These are phyloP conservation scores for Trypoxylon attenuatum DNA, from an alignment of 2,888 invertebrate genomes.

Conservation along the genomic window DNA sequence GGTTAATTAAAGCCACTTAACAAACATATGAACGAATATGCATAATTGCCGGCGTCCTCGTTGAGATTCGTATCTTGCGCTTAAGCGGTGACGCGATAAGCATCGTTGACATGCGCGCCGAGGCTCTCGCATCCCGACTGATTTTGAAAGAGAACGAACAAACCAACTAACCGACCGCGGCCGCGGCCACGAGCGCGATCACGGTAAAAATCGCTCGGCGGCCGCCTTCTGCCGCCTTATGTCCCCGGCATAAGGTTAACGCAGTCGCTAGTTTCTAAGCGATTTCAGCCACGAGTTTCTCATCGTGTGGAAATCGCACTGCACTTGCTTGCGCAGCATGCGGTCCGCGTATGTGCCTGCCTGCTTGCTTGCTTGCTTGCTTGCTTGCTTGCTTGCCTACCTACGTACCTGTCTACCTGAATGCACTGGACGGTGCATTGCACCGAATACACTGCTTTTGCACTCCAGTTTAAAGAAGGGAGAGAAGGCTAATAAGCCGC, in stretches of 20 bases:
- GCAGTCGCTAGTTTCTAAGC: slow-evolving; percentile 6
- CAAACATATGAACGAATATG: neutral
- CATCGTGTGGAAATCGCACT: slow-evolving; percentile 7
- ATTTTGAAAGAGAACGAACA: neutral
- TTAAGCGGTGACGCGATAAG: neutral
- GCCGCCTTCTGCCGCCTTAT: neutral
- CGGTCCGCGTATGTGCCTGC: too few relatives aligned
- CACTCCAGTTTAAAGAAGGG: slow-evolving; percentile 52
- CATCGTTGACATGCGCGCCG: neutral
- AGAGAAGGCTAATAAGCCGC: slow-evolving; percentile 61
- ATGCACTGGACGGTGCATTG: slow-evolving; percentile 3
- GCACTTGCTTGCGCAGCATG: slow-evolving; percentile 7
- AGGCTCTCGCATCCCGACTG: neutral
- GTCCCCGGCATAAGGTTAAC: neutral
- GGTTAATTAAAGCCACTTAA: slow-evolving; percentile 15
- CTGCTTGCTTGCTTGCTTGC: too few relatives aligned
- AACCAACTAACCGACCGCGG: too few relatives aligned
- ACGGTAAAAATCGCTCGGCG: neutral
- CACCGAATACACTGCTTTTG: slow-evolving; percentile 11
- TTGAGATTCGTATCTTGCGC: neutral
- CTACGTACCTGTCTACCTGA: too few relatives aligned
- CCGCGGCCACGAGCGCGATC: neutral
- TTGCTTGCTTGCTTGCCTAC: too few relatives aligned
- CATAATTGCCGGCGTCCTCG: neutral
- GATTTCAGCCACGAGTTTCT: slow-evolving; percentile 18